Base-by-base conservation (phyloP, 2,888 invertebrate species). In the Luperina testacea region DNA sequence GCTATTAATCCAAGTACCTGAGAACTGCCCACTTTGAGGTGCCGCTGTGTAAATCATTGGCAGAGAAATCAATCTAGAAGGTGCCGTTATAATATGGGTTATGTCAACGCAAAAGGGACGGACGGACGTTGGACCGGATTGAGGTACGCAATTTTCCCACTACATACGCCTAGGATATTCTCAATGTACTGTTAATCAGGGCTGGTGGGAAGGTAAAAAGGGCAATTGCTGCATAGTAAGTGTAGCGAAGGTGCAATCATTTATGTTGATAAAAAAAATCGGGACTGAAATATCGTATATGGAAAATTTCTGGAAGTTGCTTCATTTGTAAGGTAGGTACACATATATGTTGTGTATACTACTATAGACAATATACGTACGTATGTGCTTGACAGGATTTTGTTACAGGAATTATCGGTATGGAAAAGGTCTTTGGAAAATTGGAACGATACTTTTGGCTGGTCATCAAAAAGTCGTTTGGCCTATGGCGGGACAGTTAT, bases 61-160 rank as follows among this genome's bases (percentile, higher is more conserved):
- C 80, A 87, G 88, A 91, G 91, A 92, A 92, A 92, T 92, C 92
- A 91, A 92, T 93, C 90, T 88, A 85, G 84, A 78, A 85, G 87
- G 84, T 90, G 91, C 95, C 94, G 95, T 95, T 95, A 94, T 92
- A 93, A 93, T 92, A 95, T 94, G 89, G 94, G 93, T 94, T 94
- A 94, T 93, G 94, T 94, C 94, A 93, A 94, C 94, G 91, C 93
- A 93, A 92, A 95, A 92, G 94, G 95, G 90, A 90, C 90, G 87
- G 61, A 90, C 93, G 92, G 92, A 93, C 92, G 91, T 86, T 86
- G 80, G 88, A 90, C 89, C 88, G 89, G 89, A 86, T 82, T 76
- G 72, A 82, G 77, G 76, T 86, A 90, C 87, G 89, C 69, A 82
- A 90, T 91, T 92, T 92, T 92, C 91, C 86, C 84, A 88, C 89